Evolutionary conservation across 2,113 vertebrate species (phyloP).

Genomic region (Amblyopsis rosae): DNA sequence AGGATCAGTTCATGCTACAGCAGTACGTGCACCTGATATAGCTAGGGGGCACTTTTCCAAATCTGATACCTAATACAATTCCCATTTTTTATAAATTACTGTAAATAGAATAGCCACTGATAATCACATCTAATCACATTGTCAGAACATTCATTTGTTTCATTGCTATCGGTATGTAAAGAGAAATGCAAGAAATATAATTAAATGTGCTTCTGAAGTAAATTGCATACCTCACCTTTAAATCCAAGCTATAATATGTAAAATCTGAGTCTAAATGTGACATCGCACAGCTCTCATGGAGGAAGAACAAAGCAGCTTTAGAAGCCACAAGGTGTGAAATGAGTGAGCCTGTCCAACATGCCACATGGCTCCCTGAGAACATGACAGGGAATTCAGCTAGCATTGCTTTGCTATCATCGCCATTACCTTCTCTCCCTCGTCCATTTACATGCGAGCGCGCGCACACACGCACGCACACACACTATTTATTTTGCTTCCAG

Average conservation of each 20-base stretch:
- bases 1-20: background rate
- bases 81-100: no score
- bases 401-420: background rate
- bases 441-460: background rate
- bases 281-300: slow-evolving; percentile 19
- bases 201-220: no score
- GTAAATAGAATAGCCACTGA: no score
- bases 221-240: no score
- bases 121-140: no score
- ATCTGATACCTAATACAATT: no score
- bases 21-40: background rate
- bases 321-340: background rate
- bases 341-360: background rate
- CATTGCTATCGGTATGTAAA: no score
- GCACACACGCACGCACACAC: background rate
- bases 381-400: slow-evolving; percentile 15
- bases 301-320: background rate
- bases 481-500: background rate
- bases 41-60: no score
- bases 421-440: background rate
- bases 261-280: slow-evolving; percentile 23
- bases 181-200: no score
- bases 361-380: slow-evolving; percentile 4
- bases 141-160: no score
- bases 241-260: slow-evolving; percentile 24